Evolutionary conservation across 1,140 invertebrate species (phyloP).

Genomic region (Whitmania pigra): DNA sequence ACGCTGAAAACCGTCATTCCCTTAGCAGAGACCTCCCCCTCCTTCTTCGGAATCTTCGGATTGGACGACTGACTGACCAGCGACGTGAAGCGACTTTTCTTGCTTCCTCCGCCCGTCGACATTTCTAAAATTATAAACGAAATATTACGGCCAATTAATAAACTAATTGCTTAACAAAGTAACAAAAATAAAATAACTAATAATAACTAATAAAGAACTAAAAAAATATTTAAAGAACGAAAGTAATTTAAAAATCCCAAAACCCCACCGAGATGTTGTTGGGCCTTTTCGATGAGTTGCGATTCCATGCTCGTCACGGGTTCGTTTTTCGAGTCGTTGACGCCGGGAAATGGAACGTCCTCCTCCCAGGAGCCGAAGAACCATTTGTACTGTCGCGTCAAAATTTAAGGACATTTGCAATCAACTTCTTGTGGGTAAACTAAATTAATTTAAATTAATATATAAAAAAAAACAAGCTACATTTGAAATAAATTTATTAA

Average conservation of each 20-base stretch:
- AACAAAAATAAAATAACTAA: too few species aligned
- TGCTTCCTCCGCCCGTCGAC: too few species aligned
- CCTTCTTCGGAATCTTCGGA: background rate
- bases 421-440: background rate
- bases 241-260: background rate
- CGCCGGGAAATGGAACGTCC: constrained; percentile 40
- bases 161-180: too few species aligned
- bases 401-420: constrained; percentile 3
- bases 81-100: too few species aligned
- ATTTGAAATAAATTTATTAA: constrained; percentile 7
- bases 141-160: background rate
- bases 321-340: constrained; percentile 1
- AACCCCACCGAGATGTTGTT: constrained; percentile 8
- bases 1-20: constrained; percentile 8
- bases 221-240: background rate
- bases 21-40: background rate
- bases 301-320: constrained; percentile 22
- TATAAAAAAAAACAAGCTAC: background rate
- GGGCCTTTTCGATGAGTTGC: constrained; percentile 27
- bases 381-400: constrained; percentile 53
- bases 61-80: too few species aligned
- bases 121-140: constrained; percentile 1
- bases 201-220: background rate
- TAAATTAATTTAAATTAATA: background rate
- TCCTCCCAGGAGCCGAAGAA: constrained; percentile 56